Evolutionary conservation across 2,113 vertebrate species (phyloP).

Genomic region (Lepus europaeus): DNA sequence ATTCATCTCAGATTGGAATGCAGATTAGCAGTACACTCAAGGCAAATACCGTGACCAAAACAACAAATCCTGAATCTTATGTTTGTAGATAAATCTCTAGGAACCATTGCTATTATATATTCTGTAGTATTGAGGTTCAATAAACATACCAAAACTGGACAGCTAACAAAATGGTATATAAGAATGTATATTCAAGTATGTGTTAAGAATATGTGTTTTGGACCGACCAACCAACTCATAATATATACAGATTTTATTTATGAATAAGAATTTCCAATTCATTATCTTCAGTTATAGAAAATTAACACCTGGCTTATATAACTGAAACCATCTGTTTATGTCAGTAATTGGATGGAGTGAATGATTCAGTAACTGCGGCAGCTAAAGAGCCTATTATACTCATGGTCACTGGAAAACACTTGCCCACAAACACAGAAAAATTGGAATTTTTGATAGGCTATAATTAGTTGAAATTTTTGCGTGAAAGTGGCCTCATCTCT

Average conservation of each 20-base stretch:
- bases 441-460: neutral
- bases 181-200: neutral
- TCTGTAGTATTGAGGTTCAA: neutral
- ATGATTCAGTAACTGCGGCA: conserved; percentile 38
- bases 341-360: conserved; percentile 22
- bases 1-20: neutral
- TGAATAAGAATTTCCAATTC: neutral
- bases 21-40: neutral
- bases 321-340: conserved; percentile 48
- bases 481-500: neutral
- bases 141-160: neutral
- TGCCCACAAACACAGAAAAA: neutral
- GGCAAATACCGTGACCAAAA: neutral
- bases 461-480: conserved; percentile 52
- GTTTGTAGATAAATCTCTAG: neutral
- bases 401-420: neutral
- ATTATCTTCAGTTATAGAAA: neutral
- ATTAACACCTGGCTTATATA: conserved; percentile 37
- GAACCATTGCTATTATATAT: neutral
- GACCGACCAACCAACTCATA: neutral
- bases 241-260: conserved; percentile 1
- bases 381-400: conserved; percentile 42
- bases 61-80: neutral
- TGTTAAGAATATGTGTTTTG: neutral
- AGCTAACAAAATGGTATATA: neutral